Evolutionary conservation across 2,113 vertebrate genomes (phyloP).

Genomic region (Megatriorchis doriae): DNA sequence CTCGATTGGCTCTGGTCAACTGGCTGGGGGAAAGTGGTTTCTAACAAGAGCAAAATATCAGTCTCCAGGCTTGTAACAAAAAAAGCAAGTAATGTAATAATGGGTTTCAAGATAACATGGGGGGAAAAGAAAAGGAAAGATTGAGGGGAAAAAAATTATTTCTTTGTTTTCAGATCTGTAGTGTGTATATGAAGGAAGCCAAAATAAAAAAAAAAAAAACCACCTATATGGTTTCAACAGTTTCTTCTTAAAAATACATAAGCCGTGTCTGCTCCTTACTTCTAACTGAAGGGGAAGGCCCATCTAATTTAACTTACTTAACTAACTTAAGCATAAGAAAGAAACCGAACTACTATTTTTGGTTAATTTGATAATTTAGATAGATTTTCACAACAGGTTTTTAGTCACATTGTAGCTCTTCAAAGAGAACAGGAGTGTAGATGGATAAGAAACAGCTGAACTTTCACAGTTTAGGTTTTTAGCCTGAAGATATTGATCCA

Average conservation of each 20-base stretch:
- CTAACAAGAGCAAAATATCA: background rate
- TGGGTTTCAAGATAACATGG: background rate
- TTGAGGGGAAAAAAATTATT: background rate
- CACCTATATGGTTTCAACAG: background rate
- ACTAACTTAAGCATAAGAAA: background rate
- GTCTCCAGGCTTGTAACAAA: background rate
- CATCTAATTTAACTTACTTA: background rate
- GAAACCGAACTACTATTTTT: background rate
- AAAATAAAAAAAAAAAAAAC: background rate
- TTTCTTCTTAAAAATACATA: background rate
- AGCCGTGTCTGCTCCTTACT: fast-evolving
- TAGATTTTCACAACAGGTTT: background rate
- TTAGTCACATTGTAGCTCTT: background rate
- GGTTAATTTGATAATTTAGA: background rate
- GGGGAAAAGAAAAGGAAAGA: background rate
- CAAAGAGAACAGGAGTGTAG: background rate
- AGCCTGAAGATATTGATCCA: background rate
- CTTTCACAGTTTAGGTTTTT: background rate
- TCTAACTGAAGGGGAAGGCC: background rate
- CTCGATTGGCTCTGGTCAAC: background rate
- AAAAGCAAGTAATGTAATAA: background rate
- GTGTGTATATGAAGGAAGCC: background rate
- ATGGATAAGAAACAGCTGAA: background rate
- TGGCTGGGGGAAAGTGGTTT: background rate
- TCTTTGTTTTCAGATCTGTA: background rate